Percentiles rank a stretch among this genome's conserved stretches.
Conservation (phyloP, 2,888 invertebrate species). For the Apamea crenata region DNA sequence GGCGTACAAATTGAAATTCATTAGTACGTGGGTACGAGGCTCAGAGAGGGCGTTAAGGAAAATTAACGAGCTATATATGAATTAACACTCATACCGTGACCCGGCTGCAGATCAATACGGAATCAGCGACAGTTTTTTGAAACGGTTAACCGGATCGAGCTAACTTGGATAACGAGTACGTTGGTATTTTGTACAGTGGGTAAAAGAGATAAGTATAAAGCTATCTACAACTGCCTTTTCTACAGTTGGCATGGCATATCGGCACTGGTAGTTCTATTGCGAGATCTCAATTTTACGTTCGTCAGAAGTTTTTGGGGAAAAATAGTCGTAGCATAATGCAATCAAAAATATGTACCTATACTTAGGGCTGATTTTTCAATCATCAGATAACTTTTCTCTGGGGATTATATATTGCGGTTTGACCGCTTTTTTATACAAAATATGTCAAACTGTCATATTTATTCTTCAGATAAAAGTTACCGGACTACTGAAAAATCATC, state of each 20-base stretch:
- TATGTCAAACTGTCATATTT: no score
- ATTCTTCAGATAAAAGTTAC: no score
- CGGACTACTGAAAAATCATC: no score
- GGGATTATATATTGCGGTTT: no score
- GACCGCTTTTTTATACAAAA: no score
- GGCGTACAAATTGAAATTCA: conserved; percentile 89
- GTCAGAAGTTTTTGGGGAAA: neutral
- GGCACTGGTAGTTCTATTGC: neutral
- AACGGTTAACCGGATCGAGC: conserved; percentile 50
- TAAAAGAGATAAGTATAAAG: neutral
- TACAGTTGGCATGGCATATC: no score
- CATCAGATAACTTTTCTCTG: no score
- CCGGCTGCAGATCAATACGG: conserved; percentile 73
- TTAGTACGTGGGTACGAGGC: conserved; percentile 82
- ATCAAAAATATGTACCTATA: neutral
- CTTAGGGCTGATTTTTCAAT: no score
- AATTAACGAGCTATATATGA: conserved; percentile 88
- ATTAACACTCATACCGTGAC: conserved; percentile 82
- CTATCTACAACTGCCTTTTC: neutral
- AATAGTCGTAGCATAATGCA: neutral
- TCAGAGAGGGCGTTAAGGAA: conserved; percentile 84
- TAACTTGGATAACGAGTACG: conserved; percentile 20
- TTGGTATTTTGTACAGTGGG: neutral
- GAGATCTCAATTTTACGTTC: neutral
- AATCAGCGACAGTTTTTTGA: conserved; percentile 73